Percentiles rank a stretch among this genome's conserved stretches.
Evolutionary conservation across 2,113 vertebrate genomes (phyloP).

Genomic region (Lampris megalopsis): DNA sequence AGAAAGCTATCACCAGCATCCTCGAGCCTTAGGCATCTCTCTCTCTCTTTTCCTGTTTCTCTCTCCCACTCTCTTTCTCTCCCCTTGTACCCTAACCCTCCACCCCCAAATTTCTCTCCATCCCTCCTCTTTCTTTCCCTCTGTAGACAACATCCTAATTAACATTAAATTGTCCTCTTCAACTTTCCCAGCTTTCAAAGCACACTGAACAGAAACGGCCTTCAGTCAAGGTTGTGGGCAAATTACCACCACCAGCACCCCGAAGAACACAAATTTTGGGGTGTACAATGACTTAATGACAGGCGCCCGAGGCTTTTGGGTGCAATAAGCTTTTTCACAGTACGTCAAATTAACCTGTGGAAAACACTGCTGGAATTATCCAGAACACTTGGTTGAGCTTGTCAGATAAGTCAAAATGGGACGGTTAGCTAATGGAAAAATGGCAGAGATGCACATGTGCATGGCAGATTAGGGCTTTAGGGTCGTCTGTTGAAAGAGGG

Average conservation of each 20-base stretch:
- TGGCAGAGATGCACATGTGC: background rate
- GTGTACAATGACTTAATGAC: slow-evolving; percentile 33
- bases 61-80: background rate
- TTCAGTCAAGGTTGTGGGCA: slow-evolving; percentile 45
- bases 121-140: slow-evolving; percentile 36
- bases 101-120: slow-evolving; percentile 19
- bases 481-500: background rate
- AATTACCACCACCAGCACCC: too few relatives aligned
- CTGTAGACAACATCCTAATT: slow-evolving; percentile 67
- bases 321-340: slow-evolving; percentile 49
- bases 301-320: slow-evolving; percentile 16
- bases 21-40: slow-evolving; percentile 35
- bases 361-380: slow-evolving; percentile 24
- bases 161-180: slow-evolving; percentile 62
- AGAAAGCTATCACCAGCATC: slow-evolving; percentile 46
- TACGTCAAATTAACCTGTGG: slow-evolving; percentile 32
- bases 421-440: slow-evolving; percentile 26
- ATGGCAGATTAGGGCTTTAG: background rate
- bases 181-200: slow-evolving; percentile 44
- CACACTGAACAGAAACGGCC: slow-evolving; percentile 39
- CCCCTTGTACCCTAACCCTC: slow-evolving; percentile 13
- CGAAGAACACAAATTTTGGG: background rate
- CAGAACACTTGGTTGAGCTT: slow-evolving; percentile 17
- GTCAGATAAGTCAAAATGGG: slow-evolving; percentile 7
- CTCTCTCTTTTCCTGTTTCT: slow-evolving; percentile 7